These are phyloP conservation scores for Agelas oroides DNA, from an alignment of 37 sponge, comb jelly and placozoan species.

Conservation along the genomic window DNA sequence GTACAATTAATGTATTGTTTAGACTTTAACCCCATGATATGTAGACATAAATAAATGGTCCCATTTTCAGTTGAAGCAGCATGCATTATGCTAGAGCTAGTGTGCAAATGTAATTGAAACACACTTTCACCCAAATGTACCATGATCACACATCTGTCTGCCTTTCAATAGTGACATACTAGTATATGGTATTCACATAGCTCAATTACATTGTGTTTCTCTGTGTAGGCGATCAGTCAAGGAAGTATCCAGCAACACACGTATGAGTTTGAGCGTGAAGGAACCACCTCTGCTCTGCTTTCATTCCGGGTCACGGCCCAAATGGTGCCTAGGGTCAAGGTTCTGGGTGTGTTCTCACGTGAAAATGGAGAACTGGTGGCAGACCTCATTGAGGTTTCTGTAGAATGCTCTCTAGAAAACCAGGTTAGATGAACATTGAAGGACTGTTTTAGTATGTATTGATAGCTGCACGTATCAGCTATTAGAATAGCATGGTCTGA, in stretches of 20 bases:
- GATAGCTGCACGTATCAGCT: background rate
- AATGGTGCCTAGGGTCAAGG: constrained; percentile 38
- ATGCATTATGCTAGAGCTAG: too few relatives aligned
- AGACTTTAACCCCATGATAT: too few relatives aligned
- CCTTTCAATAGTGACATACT: too few relatives aligned
- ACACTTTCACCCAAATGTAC: too few relatives aligned
- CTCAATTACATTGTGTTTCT: background rate
- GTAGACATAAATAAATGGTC: too few relatives aligned
- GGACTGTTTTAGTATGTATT: background rate
- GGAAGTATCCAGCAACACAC: constrained; percentile 32
- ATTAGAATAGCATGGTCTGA: background rate
- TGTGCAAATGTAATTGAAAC: too few relatives aligned
- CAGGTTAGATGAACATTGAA: background rate
- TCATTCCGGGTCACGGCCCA: constrained; percentile 9
- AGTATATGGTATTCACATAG: too few relatives aligned
- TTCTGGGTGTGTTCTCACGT: constrained; percentile 56
- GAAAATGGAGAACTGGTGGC: constrained; percentile 69
- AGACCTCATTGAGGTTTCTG: constrained; percentile 51
- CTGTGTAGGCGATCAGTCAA: constrained; percentile 14
- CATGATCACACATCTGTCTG: too few relatives aligned
- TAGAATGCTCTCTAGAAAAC: constrained; percentile 4
- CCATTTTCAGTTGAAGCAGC: too few relatives aligned
- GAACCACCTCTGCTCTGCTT: background rate
- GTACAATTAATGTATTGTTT: too few relatives aligned
- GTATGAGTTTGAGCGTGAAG: background rate